These are phyloP conservation scores for Alviniconcha strummeri DNA, from an alignment of 2,888 invertebrate species.

Conservation along the genomic window DNA sequence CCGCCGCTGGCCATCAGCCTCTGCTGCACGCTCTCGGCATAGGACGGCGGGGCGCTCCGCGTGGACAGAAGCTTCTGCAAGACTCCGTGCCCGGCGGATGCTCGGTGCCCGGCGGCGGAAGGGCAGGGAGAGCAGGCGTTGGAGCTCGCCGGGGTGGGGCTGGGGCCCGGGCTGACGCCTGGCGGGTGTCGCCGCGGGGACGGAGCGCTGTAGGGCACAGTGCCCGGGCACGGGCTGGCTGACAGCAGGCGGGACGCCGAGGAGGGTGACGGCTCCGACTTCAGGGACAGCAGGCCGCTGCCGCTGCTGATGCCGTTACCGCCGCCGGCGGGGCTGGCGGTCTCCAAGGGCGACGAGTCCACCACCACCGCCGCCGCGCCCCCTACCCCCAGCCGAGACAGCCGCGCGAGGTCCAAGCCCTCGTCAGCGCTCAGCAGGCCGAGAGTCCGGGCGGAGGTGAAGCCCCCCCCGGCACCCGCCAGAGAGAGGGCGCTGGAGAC, in stretches of 20 bases:
- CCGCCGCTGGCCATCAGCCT: constrained; percentile 7
- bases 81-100: constrained; percentile 15
- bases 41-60: constrained; percentile 16
- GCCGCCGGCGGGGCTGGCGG: background rate
- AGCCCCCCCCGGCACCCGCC: too few relatives aligned
- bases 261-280: background rate
- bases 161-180: constrained; percentile 26
- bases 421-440: background rate
- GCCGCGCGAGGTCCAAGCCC: background rate
- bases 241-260: background rate
- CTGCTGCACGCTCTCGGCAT: constrained; percentile 30
- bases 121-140: constrained; percentile 6
- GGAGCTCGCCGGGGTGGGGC: constrained; percentile 23
- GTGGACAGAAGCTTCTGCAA: constrained; percentile 31
- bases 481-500: too few relatives aligned
- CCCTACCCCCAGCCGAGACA: background rate
- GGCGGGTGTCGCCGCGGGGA: background rate
- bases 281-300: background rate
- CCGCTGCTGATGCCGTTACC: background rate
- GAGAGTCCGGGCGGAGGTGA: too few relatives aligned
- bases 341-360: background rate
- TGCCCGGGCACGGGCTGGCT: constrained; percentile 25
- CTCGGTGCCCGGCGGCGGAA: background rate
- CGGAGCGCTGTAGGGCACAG: constrained; percentile 6
- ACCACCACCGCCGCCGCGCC: background rate